Evolutionary conservation across 2,888 invertebrate species (phyloP), one percentile per base, ranked within the genome.

Genomic region (Lasioglossum morio): DNA sequence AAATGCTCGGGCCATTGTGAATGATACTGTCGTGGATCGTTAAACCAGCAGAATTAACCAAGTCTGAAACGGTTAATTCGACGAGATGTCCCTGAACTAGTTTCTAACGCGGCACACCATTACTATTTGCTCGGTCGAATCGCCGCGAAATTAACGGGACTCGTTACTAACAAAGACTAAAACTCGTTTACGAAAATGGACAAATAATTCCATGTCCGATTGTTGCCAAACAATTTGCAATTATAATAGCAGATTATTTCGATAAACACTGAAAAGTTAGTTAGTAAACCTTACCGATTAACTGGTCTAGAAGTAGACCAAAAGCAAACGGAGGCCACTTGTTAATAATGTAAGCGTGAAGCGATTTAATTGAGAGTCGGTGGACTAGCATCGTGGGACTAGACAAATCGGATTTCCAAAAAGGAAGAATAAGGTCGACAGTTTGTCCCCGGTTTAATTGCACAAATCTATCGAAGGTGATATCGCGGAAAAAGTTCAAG

Each of bases 71-170:
- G 5, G 23, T 60, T 60, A 43, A 72, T 66, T 37, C 23, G 5
- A 4, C 69, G 30, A 74, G 63, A 72, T 79, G 86, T 78, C 84
- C 87, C 77, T 86, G 86, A 86, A 76, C 86, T 78, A 83, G 80
- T 86, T 85, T 85, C 85, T 73, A 85, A 14, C 66, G 16, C 1
- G 48, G 77, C 37, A 66, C 57, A 60, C 66, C 37, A 79, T 60
- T 23, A 57, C 23, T 19, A n/a, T n/a, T n/a, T n/a, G 37, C 23
- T 8, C 69, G 23, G 37, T 23, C 12, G 69, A 69, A 37, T 40
- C 37, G 23, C 2, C 23, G 69, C n/a, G 69, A 69, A 34, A 34
- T 34, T 37, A 34, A 37, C 37, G 37, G 23, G 37, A 37, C 12
- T 12, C 12, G 43, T 14, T 43, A 43, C 12, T 43, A 43, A 43